Conservation (phyloP, 2,113 vertebrate species). For the Thryonomys swinderianus region DNA sequence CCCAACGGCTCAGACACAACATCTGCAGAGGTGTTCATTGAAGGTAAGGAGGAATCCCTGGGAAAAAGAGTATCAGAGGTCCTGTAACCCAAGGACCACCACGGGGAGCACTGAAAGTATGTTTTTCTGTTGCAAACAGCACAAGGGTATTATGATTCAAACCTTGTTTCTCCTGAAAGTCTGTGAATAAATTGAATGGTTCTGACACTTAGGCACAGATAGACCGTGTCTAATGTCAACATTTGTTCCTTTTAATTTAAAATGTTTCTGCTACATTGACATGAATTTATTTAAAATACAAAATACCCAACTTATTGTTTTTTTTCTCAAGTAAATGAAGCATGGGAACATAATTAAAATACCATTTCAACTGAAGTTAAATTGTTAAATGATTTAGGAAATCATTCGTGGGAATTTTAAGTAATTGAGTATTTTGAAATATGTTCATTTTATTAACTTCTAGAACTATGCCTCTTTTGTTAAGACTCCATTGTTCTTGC, state of each 20-base stretch:
- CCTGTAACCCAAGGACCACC: background rate
- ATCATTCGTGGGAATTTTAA: background rate
- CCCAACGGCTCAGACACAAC: conserved; percentile 94
- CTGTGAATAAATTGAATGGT: background rate
- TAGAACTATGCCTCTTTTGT: conserved; percentile 45
- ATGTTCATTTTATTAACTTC: conserved; percentile 1
- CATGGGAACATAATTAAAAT: conserved; percentile 30
- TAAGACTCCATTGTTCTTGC: background rate
- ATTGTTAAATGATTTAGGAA: background rate
- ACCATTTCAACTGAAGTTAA: background rate
- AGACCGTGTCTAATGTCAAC: background rate
- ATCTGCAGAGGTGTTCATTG: conserved; percentile 98
- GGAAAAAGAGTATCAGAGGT: background rate
- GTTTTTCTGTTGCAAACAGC: background rate
- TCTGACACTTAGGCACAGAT: background rate
- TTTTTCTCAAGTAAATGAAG: conserved; percentile 50
- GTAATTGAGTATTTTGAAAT: background rate
- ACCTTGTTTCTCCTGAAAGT: background rate
- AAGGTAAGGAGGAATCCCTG: conserved; percentile 89
- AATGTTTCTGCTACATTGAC: conserved; percentile 9
- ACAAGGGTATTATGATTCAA: background rate
- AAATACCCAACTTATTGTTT: background rate
- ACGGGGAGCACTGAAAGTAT: rapidly evolving
- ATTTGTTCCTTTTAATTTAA: background rate
- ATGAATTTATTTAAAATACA: conserved; percentile 23